Evolutionary conservation across 2,797 vertebrate genomes (phyloP).

Genomic region (Chiroxiphia lanceolata): DNA sequence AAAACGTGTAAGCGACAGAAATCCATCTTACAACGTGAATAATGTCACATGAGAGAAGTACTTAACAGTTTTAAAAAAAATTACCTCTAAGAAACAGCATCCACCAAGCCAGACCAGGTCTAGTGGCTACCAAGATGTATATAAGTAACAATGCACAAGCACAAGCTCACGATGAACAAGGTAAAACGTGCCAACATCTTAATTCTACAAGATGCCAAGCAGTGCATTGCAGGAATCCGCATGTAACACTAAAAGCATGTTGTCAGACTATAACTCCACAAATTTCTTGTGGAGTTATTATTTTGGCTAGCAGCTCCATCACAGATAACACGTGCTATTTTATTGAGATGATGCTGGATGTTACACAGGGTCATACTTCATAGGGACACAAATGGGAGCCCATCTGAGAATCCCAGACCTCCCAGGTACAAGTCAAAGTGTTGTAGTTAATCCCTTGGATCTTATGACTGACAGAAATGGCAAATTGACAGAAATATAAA

Average conservation of each 20-base stretch:
- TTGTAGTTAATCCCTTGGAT: background rate
- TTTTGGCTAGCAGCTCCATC: background rate
- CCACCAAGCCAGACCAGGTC: background rate
- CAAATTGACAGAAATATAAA: background rate
- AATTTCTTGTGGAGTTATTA: background rate
- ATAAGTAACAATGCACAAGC: background rate
- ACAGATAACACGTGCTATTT: background rate
- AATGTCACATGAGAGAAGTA: background rate
- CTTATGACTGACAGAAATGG: background rate
- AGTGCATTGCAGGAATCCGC: background rate
- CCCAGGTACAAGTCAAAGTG: background rate
- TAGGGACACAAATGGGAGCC: background rate
- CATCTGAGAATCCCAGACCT: background rate
- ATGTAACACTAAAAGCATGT: background rate
- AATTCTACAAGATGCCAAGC: background rate
- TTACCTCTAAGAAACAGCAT: background rate
- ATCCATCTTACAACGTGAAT: background rate
- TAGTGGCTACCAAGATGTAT: background rate
- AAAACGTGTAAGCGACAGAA: background rate
- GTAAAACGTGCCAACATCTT: background rate
- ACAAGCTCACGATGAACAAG: background rate
- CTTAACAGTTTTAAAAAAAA: background rate
- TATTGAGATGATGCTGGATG: background rate
- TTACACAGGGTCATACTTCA: background rate
- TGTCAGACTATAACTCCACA: background rate